These are phyloP conservation scores for Dendrocopos noguchii DNA, from an alignment of 2,113 vertebrate genomes.

Conservation along the genomic window DNA sequence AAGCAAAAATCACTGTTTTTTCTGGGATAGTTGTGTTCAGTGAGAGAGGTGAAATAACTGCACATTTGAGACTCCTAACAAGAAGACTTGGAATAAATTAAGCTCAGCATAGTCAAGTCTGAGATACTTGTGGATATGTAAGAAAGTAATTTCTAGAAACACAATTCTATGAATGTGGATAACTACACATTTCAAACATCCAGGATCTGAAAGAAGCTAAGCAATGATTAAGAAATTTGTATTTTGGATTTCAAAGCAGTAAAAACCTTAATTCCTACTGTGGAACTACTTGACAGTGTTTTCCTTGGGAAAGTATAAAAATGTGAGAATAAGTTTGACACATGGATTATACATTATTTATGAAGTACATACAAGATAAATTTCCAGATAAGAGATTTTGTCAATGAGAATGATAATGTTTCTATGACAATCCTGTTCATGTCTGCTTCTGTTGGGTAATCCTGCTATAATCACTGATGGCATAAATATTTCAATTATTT, in stretches of 20 bases:
- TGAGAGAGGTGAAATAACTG: not conserved
- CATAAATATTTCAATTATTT: not conserved
- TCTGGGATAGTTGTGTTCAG: not conserved
- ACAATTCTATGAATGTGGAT: not conserved
- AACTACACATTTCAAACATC: not conserved
- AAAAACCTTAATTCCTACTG: not conserved
- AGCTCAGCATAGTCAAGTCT: not conserved
- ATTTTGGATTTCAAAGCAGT: not conserved
- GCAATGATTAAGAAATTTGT: not conserved
- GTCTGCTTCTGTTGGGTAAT: not conserved
- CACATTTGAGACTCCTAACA: not conserved
- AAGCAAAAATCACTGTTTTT: not conserved
- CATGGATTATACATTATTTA: not conserved
- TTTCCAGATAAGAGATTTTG: not conserved
- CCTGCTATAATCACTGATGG: not conserved
- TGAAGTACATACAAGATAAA: not conserved
- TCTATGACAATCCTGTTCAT: not conserved
- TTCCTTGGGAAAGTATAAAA: not conserved
- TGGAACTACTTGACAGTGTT: not conserved
- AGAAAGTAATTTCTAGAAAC: not conserved
- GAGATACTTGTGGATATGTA: not conserved
- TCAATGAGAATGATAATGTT: not conserved
- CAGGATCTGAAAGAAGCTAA: not conserved
- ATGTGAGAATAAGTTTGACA: not conserved
- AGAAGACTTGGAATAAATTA: not conserved